Evolutionary conservation across 1,140 invertebrate genomes (phyloP), one percentile per base, ranked within the genome.

Genomic region (Amphibalanus amphitrite): DNA sequence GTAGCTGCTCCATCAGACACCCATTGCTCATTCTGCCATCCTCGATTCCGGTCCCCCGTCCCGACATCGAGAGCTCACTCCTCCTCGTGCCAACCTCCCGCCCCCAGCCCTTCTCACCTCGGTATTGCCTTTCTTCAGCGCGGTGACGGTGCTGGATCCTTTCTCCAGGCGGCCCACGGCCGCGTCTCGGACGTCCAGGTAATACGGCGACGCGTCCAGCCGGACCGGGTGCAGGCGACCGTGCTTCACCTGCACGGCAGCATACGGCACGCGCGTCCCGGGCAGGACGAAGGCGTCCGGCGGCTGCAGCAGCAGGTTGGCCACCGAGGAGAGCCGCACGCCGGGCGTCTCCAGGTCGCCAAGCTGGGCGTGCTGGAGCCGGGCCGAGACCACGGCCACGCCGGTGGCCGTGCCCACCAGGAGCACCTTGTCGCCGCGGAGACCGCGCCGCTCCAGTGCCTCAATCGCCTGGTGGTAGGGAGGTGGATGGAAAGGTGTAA

Each of bases 281-380:
- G 83, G 80, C 76, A 93, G 81, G 13, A 94, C 81, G 77, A 88
- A 90, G 10, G 89, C 85, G 77, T 92, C 89, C 0, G 86, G 83
- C 29, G 92, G 92, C 71, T 87, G 86, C n/a, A 95, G 84, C 69
- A 93, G 86, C 17, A 95, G 80, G 82, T 94, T 94, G 13, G 91
- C 92, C 71, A 93, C 85, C 17, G 94, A 90, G 86, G 38, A 38
- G 38, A 38, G 38, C 17, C 38, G 38, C 38, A 38, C 38, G 17
- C 38, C 38, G 6, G 38, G 38, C 38, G 38, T 38, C 38, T 6
- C 6, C 38, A 38, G 38, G 6, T 38, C 38, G n/a, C n/a, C n/a
- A n/a, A n/a, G n/a, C n/a, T n/a, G n/a, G n/a, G n/a, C n/a, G n/a
- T n/a, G 4, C 23, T 65, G 64, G 8, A 65, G 23, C 10, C 26